Conservation (phyloP, 2,888 invertebrate species). For the Netelia fuscicornis region DNA sequence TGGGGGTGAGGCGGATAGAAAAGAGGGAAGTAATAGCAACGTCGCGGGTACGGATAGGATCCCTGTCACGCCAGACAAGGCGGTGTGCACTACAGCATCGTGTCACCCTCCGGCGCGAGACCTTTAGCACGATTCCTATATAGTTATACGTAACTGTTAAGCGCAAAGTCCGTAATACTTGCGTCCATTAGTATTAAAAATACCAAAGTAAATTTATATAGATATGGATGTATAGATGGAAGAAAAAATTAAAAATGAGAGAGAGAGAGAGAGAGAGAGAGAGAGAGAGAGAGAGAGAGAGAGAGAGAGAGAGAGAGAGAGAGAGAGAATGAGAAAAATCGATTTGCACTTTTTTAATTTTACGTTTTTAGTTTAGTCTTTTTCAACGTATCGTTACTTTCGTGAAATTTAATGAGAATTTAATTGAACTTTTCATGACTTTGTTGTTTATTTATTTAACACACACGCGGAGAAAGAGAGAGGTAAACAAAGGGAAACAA, state of each 20-base stretch:
- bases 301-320: too few relatives aligned
- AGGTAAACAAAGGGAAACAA: background rate
- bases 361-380: too few relatives aligned
- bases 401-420: too few relatives aligned
- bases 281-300: too few relatives aligned
- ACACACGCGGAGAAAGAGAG: background rate
- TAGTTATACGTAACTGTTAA: background rate
- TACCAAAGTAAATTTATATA: constrained; percentile 41
- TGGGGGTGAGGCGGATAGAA: background rate
- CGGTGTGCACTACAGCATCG: constrained; percentile 34
- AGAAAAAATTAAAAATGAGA: constrained; percentile 17
- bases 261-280: constrained; percentile 16
- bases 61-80: constrained; percentile 47
- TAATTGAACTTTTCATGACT: too few relatives aligned
- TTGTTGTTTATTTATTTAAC: background rate
- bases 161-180: constrained; percentile 43
- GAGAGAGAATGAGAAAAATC: too few relatives aligned
- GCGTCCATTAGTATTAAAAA: constrained; percentile 63
- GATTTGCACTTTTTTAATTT: too few relatives aligned
- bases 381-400: too few relatives aligned
- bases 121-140: background rate
- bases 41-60: constrained; percentile 46
- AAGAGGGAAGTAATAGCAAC: constrained; percentile 29
- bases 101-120: constrained; percentile 27
- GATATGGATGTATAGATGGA: background rate